Evolutionary conservation across 2,797 vertebrate genomes (phyloP), one percentile per base, ranked within the genome.

Genomic region (Micromesistius poutassou): DNA sequence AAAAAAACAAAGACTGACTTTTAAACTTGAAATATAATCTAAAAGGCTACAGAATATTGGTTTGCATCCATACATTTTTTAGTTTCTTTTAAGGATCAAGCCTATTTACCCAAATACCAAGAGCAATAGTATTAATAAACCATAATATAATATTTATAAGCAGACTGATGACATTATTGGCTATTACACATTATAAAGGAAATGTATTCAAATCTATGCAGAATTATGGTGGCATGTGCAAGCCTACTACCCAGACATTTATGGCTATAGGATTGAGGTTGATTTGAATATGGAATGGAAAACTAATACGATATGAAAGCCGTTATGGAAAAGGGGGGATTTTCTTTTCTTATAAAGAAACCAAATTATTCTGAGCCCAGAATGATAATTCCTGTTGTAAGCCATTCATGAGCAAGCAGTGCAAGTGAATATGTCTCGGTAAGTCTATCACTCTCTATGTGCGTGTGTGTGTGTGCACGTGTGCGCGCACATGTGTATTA

Each of bases 141-240:
- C 25, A 75, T 79, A 13, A 76, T 0, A 19, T 38, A 83, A 83
- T 83, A 85, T 83, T 80, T 77, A 85, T 79, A 13, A 30, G 76
- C 19, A 73, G 35, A 31, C 55, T 62, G 55, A 62, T 25, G 78
- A 36, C 10, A 62, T 73, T 77, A 40, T 71, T 74, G 46, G 79
- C 22, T 66, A 83, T 84, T 68, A 70, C 73, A 82, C 74, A 50
- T 72, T 55, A 12, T 68, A 36, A 74, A 25, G 46, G 35, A 13
- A 78, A 68, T 3, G 81, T 30, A 75, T 83, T 5, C 80, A 81
- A 79, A 73, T 46, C 77, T 40, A 46, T 81, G 74, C 16, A 33
- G 68, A 28, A 36, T 75, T 75, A 83, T 78, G 46, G 66, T 71
- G 81, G 86, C 73, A 78, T 14, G 35, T 38, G 66, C 62, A 55